A percentile compares a stretch with the other conserved stretches of the same genome.
phyloP scores from a whole-genome alignment of 2,113 vertebrate species.

The Emydura subglobosa region DNA sequence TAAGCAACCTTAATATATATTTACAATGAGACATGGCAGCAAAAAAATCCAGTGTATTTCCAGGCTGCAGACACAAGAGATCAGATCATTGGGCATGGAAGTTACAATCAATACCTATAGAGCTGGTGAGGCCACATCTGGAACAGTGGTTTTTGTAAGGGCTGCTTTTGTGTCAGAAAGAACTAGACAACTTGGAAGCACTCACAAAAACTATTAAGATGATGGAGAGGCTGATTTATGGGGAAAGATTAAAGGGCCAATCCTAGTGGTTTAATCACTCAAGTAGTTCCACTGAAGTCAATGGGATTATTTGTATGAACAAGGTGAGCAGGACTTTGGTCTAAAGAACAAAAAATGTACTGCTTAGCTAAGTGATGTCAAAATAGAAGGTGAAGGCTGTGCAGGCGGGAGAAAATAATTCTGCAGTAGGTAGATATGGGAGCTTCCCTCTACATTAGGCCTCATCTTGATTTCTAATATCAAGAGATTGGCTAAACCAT shows the following conservation, averaged over 20 bases:
- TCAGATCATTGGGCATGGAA: constrained; percentile 24
- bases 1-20: background rate
- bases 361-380: background rate
- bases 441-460: background rate
- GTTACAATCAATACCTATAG: constrained; percentile 13
- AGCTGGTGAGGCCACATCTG: constrained; percentile 1
- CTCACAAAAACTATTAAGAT: constrained; percentile 15
- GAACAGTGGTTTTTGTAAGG: background rate
- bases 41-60: constrained; percentile 21
- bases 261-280: constrained; percentile 26
- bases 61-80: constrained; percentile 2
- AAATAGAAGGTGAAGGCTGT: background rate
- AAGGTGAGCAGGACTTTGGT: background rate
- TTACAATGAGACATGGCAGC: background rate
- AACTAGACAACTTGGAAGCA: constrained; percentile 17
- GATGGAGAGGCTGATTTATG: background rate
- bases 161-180: background rate
- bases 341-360: background rate
- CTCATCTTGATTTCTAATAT: background rate
- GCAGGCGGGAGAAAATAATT: background rate
- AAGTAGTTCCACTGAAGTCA: background rate
- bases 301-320: background rate
- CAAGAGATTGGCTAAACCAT: background rate
- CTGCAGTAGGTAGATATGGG: background rate
- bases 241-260: constrained; percentile 2